Base-by-base conservation (phyloP, 2,797 vertebrate species). In the Tympanoctomys barrerae region DNA sequence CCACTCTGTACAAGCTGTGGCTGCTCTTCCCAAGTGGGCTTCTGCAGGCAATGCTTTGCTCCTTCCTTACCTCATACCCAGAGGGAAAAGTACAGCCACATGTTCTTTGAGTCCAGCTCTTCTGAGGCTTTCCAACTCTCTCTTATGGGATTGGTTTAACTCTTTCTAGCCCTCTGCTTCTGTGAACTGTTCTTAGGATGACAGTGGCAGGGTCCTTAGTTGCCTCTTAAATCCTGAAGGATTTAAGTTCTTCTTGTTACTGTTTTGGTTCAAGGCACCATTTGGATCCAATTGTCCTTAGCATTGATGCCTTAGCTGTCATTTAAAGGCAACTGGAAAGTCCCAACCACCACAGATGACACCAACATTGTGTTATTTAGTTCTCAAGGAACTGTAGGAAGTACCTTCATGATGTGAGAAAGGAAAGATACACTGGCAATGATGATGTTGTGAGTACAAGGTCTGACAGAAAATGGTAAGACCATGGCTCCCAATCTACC, bases 1-100 rank as follows among this genome's bases (percentile, higher is more conserved):
- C 24, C 42, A 49, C 0, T 18, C 21, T 62, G 22, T 24, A 8
- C 39, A 7, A 28, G 24, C 4, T 12, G 3, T 12, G 11, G 16
- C 3, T 14, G 16, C 52, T 93, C 54, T 87, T 11, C 54, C 26
- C 36, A 70, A 5, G 26, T 22, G 42, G 68, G 9, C 28, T 81
- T 90, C 90, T 62, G 18, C 14, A 52, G 61, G 61, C 39, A 78
- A 21, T 10, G 42, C 12, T 13, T 16, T 19, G 7, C 79, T 59
- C 16, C 71, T 61, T 87, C 5, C 33, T 87, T 81, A 71, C 70
- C 61, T 54, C 39, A 10, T 8, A 16, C 54, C 7, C 13, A 6
- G n/a, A 42, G 19, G 59, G 9, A 11, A 49, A 70, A 16, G 22
- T 7, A 7, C 7, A 93, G 5, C 22, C 39, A 21, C 24, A 2